Evolutionary conservation across 2,797 vertebrate genomes (phyloP), one percentile per base, ranked within the genome.

Genomic region (Aphelocoma californica): DNA sequence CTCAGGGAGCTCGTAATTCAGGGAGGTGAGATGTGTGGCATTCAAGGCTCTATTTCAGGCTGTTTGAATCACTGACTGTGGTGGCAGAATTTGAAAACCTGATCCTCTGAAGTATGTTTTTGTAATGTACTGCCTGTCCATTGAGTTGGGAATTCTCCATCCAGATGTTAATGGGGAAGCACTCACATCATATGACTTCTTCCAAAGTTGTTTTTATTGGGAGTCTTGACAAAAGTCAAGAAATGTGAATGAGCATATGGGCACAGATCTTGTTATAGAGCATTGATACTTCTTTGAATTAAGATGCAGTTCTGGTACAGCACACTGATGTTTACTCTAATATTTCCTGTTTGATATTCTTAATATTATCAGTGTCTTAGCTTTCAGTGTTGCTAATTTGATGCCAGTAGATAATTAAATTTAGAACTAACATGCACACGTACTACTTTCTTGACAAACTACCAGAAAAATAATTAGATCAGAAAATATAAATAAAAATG

Each of bases 1-100:
- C 29, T 94, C 29, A 92, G 72, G 56, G 78, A 91, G 71, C 18
- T 95, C 60, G 29, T 95, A 84, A 80, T 81, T 93, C 61, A 71
- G 50, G 88, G 64, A 70, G 94, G 45, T 90, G 69, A 91, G 62
- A 60, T 62, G 40, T 75, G 57, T 82, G 90, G 75, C 56, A 44
- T 56, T 87, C 51, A 83, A 88, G 18, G 45, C 19, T 92, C 70
- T 82, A 0, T 90, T 64, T 66, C 42, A 81, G 34, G 60, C 64
- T 86, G 0, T 85, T 58, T 73, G 47, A 75, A 60, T 72, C 48
- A 89, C 93, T 86, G 50, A 70, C 67, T 7, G 17, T 47, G 57
- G n/a, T 91, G 71, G 81, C 38, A 51, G 42, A 79, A 56, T 93
- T 53, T 60, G 44, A 66, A 81, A 91, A 53, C 18, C 28, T 65